phyloP scores from a whole-genome alignment of 1,140 invertebrate species.

The Drosophila eugracilis region DNA sequence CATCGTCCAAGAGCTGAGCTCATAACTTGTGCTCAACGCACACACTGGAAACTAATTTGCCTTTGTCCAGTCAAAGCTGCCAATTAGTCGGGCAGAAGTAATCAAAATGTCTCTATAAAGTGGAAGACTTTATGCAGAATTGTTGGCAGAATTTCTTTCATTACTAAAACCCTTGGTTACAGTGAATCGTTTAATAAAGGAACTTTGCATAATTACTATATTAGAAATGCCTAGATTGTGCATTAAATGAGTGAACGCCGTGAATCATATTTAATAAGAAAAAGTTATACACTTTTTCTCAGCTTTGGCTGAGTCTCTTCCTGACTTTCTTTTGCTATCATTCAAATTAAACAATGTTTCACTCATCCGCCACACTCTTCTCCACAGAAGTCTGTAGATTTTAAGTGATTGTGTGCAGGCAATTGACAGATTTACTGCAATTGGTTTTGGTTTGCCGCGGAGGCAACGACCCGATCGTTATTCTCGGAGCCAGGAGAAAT shows the following conservation, averaged over 20 bases:
- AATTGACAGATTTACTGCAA: slow-evolving; percentile 79
- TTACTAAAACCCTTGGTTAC: background rate
- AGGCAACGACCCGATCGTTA: slow-evolving; percentile 57
- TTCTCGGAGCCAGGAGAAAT: slow-evolving; percentile 11
- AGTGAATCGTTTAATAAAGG: background rate
- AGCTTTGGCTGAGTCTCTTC: slow-evolving; percentile 22
- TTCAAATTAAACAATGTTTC: slow-evolving; percentile 34
- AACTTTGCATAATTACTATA: too few species aligned
- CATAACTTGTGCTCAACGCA: slow-evolving; percentile 27
- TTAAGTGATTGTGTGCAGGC: slow-evolving; percentile 49
- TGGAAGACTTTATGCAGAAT: slow-evolving; percentile 13
- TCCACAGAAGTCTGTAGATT: slow-evolving; percentile 49
- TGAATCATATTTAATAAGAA: too few species aligned
- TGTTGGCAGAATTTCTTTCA: background rate
- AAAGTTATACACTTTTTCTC: too few species aligned
- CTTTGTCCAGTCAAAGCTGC: slow-evolving; percentile 38
- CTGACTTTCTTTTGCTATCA: slow-evolving; percentile 38
- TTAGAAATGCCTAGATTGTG: too few species aligned
- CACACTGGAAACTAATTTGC: slow-evolving; percentile 31
- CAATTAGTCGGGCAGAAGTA: slow-evolving; percentile 41
- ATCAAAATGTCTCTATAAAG: slow-evolving; percentile 21
- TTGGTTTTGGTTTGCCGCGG: slow-evolving; percentile 49
- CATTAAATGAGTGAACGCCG: too few species aligned
- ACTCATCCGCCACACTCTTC: slow-evolving; percentile 26
- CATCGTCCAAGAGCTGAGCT: slow-evolving; percentile 43